Base-by-base conservation (phyloP, 2,888 invertebrate species). In the Ryuthela nishihirai region DNA sequence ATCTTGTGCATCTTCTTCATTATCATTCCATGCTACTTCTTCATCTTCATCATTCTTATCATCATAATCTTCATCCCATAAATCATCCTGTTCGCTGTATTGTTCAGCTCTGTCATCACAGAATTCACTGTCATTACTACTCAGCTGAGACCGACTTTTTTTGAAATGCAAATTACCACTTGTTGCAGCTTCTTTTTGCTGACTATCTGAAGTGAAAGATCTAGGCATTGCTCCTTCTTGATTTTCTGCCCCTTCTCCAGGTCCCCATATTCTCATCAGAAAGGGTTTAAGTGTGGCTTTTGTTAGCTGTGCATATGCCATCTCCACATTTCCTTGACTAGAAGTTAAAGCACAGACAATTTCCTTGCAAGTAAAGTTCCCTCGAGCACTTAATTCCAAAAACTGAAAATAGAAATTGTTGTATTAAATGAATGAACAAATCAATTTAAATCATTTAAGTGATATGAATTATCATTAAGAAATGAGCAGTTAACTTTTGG, bases 191-290 rank as follows among this genome's bases (percentile, higher is more conserved):
- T 7, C 9, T 41, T 10, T 3, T 17, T 9, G 17, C 25, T 5
- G 17, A 17, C 29, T 12, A 17, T 29, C 7, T 17, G 26, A 3
- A 41, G 2, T 12, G 15, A 29, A 29, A 9, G 12, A 29, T 29
- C 12, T 12, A 9, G 29, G 29, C 12, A 7, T 29, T 1, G 38
- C 44, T 17, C 46, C 42, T 10, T 62, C 59, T 18, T 52, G 44
- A 24, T 63, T 63, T 18, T 59, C 48, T 9, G 36, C 63, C 4
- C 63, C 63, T 43, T 54, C 52, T 20, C 81, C 79, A 18, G 83
- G 83, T 58, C 85, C 85, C 84, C 85, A 87, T 69, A 87, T 86
- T 71, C 85, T 78, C 85, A 86, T 85, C 64, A 87, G 75, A 77
- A 87, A 87, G 42, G 87, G 87, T 72, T 85, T 86, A 60, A 86